Base-by-base conservation (phyloP, 1,140 invertebrate genomes). In the Vanessa atalanta region DNA sequence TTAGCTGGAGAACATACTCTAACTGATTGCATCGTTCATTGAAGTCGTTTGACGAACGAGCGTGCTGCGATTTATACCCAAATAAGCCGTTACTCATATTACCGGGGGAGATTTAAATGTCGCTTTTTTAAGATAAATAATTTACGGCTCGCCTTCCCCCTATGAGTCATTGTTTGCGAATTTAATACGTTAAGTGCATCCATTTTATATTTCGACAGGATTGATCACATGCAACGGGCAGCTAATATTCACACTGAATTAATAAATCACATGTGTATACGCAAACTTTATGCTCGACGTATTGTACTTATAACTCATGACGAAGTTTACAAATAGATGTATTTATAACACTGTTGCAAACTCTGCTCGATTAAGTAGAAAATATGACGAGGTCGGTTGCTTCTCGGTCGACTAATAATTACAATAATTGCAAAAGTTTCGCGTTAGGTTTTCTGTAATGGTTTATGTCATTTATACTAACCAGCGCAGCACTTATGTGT, bases 351-450 rank as follows among this genome's bases (percentile, higher is more conserved):
- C 81, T 84, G 87, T 85, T 82, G 79, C 78, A 73, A 90, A 90
- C 87, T 90, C 79, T 31, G 79, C 66, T 75, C 83, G 81, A 87
- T 87, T 89, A 90, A 92, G 85, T 90, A 86, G 85, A 81, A 89
- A 91, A 89, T 91, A 91, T 90, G 88, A 88, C 78, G 80, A 79
- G 82, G 66, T 77, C 85, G 82, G 84, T 86, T 84, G 84, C 79
- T 86, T 83, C 83, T 87, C 83, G 78, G 83, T 87, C 82, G 80
- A 76, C 82, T 88, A 87, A 90, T 92, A 88, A 89, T 82, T 88
- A 88, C 84, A 87, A 90, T 91, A 90, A 92, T 90, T 89, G 83
- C 85, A 81, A 89, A 91, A 93, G 81, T 91, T 92, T 85, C 75
- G 65, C 82, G 82, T 81, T 83, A 81, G 78, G 81, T 84, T 84